These are phyloP conservation scores for Drosophila ochracea DNA, from an alignment of 2,888 invertebrate genomes.

Conservation along the genomic window DNA sequence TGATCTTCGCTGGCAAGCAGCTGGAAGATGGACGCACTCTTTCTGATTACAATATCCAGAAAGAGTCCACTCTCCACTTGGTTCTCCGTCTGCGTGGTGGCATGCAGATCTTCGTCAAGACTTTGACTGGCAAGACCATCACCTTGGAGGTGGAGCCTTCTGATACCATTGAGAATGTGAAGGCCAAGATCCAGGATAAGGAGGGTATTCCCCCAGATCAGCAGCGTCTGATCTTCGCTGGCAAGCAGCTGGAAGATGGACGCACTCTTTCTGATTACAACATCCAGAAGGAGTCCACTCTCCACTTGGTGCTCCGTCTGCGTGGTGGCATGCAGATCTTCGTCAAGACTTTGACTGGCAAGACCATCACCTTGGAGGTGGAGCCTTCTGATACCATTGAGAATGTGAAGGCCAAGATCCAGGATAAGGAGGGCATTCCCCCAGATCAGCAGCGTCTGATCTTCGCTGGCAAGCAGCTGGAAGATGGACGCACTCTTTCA, in stretches of 20 bases:
- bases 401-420: constrained; percentile 43
- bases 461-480: constrained; percentile 45
- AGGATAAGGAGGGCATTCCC: constrained; percentile 48
- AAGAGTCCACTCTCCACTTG: constrained; percentile 38
- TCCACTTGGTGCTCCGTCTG: constrained; percentile 46
- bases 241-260: constrained; percentile 49
- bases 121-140: constrained; percentile 54
- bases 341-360: constrained; percentile 45
- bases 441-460: constrained; percentile 54
- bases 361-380: constrained; percentile 50
- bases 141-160: constrained; percentile 51
- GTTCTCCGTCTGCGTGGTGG: constrained; percentile 49
- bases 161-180: constrained; percentile 50
- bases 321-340: constrained; percentile 50
- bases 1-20: constrained; percentile 52
- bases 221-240: constrained; percentile 51
- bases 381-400: constrained; percentile 47
- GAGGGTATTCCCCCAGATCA: constrained; percentile 53
- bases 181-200: constrained; percentile 55
- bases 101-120: constrained; percentile 55
- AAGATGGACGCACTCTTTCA: constrained; percentile 39
- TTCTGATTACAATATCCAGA: constrained; percentile 48
- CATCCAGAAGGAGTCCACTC: constrained; percentile 46
- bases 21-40: constrained; percentile 33
- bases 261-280: constrained; percentile 45